These are phyloP conservation scores for Cichlasoma orientale DNA, from an alignment of 2,797 vertebrate species.

Conservation along the genomic window DNA sequence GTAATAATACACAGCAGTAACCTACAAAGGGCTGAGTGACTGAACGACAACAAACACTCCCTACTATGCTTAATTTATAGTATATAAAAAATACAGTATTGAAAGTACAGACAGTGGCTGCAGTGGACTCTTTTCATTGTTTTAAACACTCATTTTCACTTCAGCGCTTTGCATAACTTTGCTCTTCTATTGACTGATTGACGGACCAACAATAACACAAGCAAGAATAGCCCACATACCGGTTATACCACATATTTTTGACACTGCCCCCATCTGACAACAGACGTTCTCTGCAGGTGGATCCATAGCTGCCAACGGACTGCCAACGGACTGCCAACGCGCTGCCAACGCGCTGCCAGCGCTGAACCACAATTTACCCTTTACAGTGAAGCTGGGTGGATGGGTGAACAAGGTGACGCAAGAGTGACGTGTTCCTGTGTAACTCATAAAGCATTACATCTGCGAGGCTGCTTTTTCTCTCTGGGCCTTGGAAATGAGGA, in stretches of 20 bases:
- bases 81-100: no score
- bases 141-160: not conserved
- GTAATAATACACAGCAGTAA: slow-evolving; percentile 48
- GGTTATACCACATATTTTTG: not conserved
- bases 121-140: not conserved
- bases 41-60: slow-evolving; percentile 3
- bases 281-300: not conserved
- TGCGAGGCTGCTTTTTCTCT: slow-evolving; percentile 64
- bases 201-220: not conserved
- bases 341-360: not conserved
- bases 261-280: not conserved
- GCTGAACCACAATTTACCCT: not conserved
- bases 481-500: slow-evolving; percentile 67
- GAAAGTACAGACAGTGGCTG: not conserved
- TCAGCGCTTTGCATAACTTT: not conserved
- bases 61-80: not conserved
- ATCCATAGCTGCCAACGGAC: not conserved
- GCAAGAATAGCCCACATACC: not conserved
- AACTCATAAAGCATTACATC: slow-evolving; percentile 55
- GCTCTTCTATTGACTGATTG: not conserved
- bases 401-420: slow-evolving; percentile 39
- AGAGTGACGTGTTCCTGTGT: slow-evolving; percentile 23
- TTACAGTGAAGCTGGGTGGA: slow-evolving; percentile 26
- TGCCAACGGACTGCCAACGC: accelerated
- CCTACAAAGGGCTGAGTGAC: not conserved